These are phyloP conservation scores for Sepioteuthis lessoniana DNA, from an alignment of 2,888 invertebrate species.

Conservation along the genomic window DNA sequence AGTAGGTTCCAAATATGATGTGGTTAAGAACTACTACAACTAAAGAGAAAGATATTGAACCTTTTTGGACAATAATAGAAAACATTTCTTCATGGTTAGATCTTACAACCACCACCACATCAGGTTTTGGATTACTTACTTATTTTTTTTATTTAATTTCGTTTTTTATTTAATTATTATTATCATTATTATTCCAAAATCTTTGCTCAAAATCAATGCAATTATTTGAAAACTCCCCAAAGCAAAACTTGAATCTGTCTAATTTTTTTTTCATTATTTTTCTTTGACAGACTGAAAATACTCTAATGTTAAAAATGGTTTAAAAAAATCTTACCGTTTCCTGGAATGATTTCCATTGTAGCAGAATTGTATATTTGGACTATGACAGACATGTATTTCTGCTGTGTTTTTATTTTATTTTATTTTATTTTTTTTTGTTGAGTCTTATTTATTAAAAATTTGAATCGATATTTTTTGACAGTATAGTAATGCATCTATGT, in stretches of 20 bases:
- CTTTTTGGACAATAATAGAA: neutral
- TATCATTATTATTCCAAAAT: neutral
- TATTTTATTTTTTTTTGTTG: neutral
- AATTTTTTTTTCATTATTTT: neutral
- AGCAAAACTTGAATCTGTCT: neutral
- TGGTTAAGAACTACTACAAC: neutral
- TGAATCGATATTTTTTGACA: constrained; percentile 7
- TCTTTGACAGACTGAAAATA: neutral
- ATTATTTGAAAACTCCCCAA: neutral
- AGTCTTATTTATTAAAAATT: constrained; percentile 33
- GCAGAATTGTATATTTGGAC: constrained; percentile 1
- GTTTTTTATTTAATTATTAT: neutral
- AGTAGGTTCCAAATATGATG: neutral
- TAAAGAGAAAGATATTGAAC: neutral
- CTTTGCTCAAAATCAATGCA: constrained; percentile 24
- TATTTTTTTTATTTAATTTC: neutral
- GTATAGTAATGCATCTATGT: neutral
- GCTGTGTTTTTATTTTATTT: neutral
- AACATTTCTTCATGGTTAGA: neutral
- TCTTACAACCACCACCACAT: neutral
- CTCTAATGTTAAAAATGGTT: neutral
- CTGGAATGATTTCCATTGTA: neutral
- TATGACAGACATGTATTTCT: neutral
- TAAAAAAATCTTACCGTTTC: neutral
- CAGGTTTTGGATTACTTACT: neutral